Conservation (phyloP, 1,140 invertebrate species). For the Doryteuthis pealeii region DNA sequence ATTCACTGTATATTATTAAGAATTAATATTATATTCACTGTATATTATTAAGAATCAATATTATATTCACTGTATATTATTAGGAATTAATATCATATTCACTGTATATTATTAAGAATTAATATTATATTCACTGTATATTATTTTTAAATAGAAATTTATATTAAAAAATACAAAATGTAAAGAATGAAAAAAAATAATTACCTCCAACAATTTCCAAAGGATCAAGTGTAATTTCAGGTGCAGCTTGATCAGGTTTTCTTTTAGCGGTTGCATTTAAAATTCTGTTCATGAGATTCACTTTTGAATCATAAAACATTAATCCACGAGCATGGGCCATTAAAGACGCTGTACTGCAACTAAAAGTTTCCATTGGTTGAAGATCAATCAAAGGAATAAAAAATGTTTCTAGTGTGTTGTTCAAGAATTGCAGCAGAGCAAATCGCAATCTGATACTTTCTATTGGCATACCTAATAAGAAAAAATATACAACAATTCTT, state of each 20-base stretch:
- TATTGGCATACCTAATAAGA: slow-evolving; percentile 46
- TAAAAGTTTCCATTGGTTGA: slow-evolving; percentile 46
- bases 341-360: slow-evolving; percentile 46
- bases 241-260: slow-evolving; percentile 58
- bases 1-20: no score
- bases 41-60: no score
- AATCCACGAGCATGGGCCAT: slow-evolving; percentile 45
- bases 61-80: no score
- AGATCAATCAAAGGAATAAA: slow-evolving; percentile 58
- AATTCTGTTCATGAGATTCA: slow-evolving; percentile 51
- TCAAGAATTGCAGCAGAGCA: slow-evolving; percentile 56
- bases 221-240: slow-evolving; percentile 57
- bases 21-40: no score
- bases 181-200: background rate
- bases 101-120: no score
- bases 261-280: slow-evolving; percentile 56
- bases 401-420: slow-evolving; percentile 54
- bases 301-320: slow-evolving; percentile 57
- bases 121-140: no score
- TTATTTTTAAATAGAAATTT: no score
- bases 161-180: no score
- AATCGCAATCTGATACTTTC: slow-evolving; percentile 57
- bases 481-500: slow-evolving; percentile 12
- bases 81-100: no score
- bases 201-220: slow-evolving; percentile 54